Base-by-base conservation (phyloP, 2,888 invertebrate species). In the Lasioglossum villosulum region DNA sequence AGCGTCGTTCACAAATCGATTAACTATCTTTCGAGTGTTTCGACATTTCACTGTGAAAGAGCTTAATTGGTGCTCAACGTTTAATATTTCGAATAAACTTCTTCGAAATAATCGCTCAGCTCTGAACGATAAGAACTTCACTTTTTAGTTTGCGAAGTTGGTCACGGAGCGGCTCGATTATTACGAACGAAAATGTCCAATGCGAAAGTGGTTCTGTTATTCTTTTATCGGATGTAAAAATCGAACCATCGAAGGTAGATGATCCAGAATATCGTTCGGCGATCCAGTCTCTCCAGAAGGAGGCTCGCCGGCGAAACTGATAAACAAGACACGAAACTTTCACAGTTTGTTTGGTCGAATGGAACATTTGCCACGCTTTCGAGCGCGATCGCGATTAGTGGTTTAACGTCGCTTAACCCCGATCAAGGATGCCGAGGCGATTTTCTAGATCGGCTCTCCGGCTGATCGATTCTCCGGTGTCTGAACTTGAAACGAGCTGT, bases 361-460 rank as follows among this genome's bases (percentile, higher is more conserved):
- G 70, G 37, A 76, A 80, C 52, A 45, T 70, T 76, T 70, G 56
- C 76, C 42, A 77, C 77, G 71, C 77, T 77, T 80, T 80, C 80
- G 71, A 71, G 66, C 66, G 34, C 34, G 66, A 66, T 66, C 66
- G 66, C 66, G 34, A 45, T 39, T 12, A 23, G 63, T 56, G 2
- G 79, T 30, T 37, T 4, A 37, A 68, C 48, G 37, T 39, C 45
- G 34, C 27, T 48, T 56, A 39, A 71, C 23, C 45, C 34, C 48
- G 76, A 68, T 34, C 34, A 68, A 68, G n/a, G 30, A 39, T 68
- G 10, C 23, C 68, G 37, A 68, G 52, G 12, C 10, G 68, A 68
- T 37, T 68, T 68, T 68, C 68, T 68, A 68, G 37, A 68, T 66
- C 34, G 27, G 16, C 66, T 10, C 10, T 68, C 23, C 10, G 66